phyloP scores from a whole-genome alignment of 2,113 vertebrate genomes.

The mouse (Mus musculus) region DNA sequence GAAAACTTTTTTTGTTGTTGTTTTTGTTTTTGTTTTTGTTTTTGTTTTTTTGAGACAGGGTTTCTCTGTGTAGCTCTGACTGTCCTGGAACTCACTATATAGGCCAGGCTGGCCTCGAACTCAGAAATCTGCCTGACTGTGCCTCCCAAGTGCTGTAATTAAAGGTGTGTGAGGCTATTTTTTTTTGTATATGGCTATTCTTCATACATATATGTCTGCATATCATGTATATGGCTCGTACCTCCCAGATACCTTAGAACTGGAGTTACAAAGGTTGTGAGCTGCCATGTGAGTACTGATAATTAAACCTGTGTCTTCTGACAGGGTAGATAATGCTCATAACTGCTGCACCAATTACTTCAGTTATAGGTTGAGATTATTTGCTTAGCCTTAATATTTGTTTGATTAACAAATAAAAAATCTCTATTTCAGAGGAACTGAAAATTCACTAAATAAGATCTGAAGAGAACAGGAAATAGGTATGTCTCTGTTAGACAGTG shows the following conservation, averaged over 20 bases:
- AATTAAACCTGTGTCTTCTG: neutral
- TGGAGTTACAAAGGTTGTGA: neutral
- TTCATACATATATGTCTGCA: neutral
- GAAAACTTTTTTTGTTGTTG: neutral
- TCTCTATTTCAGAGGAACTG: neutral
- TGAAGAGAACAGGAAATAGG: neutral
- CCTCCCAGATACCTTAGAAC: neutral
- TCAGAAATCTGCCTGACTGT: too few relatives aligned
- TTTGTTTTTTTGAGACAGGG: too few relatives aligned
- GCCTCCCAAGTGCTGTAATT: too few relatives aligned
- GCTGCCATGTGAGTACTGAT: too few relatives aligned
- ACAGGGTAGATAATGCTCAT: neutral
- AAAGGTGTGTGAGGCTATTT: neutral
- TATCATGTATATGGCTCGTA: neutral
- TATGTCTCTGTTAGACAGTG: neutral
- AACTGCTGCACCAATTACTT: neutral
- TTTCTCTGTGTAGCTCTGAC: too few relatives aligned
- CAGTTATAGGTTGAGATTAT: neutral
- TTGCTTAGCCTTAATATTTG: constrained; percentile 27
- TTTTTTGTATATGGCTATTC: neutral
- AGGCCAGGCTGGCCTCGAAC: too few relatives aligned
- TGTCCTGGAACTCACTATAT: too few relatives aligned
- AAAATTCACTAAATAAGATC: neutral
- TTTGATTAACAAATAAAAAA: neutral
- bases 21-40: too few relatives aligned